Evolutionary conservation across 2,113 vertebrate genomes (phyloP).

Genomic region (Xenotilapia flavipinnis): DNA sequence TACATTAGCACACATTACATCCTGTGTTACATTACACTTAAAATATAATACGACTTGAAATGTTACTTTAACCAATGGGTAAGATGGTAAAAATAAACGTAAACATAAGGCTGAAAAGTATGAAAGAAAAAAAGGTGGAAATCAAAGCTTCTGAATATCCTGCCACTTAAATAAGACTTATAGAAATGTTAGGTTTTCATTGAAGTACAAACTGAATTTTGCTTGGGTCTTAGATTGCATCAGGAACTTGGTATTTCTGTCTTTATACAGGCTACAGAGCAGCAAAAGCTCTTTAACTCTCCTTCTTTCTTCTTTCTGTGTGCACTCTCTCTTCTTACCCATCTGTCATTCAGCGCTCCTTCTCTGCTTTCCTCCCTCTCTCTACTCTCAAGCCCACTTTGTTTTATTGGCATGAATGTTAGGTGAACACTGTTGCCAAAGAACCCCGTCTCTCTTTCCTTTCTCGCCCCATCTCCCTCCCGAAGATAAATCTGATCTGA

Average conservation of each 20-base stretch:
- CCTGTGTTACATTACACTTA: not conserved
- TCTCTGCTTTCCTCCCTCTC: not conserved
- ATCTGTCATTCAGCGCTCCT: not conserved
- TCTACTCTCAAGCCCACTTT: constrained; percentile 11
- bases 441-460: constrained; percentile 22
- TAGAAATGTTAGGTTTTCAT: not conserved
- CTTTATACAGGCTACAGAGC: not conserved
- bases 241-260: not conserved
- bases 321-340: not conserved
- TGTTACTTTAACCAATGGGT: not conserved
- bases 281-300: not conserved
- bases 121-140: not conserved
- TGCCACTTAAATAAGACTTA: not conserved
- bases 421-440: constrained; percentile 50
- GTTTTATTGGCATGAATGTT: constrained; percentile 50
- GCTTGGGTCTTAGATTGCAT: not conserved
- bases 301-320: not conserved
- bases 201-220: not conserved
- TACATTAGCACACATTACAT: not conserved
- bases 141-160: not conserved
- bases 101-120: not conserved
- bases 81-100: not conserved
- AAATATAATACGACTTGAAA: not conserved
- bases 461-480: constrained; percentile 29
- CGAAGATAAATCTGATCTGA: constrained; percentile 62